phyloP scores from a whole-genome alignment of 37 sponge, comb jelly and placozoan genomes.

The Agelas oroides region DNA sequence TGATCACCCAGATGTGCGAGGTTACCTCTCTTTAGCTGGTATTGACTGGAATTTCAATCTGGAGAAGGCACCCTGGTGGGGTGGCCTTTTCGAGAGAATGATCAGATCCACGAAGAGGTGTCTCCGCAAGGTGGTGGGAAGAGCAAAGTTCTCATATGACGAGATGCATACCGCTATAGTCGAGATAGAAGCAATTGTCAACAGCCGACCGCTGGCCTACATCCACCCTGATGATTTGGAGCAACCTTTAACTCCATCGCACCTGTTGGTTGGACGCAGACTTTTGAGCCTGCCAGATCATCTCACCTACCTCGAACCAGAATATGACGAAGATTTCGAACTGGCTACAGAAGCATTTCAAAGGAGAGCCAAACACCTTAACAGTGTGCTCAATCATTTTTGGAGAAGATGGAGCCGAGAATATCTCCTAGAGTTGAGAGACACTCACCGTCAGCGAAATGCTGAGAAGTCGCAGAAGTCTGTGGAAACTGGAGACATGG shows the following conservation, averaged over 20 bases:
- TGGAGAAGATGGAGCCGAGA: slow-evolving; percentile 53
- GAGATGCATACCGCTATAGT: slow-evolving; percentile 53
- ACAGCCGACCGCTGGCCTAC: slow-evolving; percentile 47
- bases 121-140: slow-evolving; percentile 48
- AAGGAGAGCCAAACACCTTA: slow-evolving; percentile 50
- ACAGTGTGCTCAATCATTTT: slow-evolving; percentile 48
- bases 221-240: slow-evolving; percentile 33
- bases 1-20: slow-evolving; percentile 9
- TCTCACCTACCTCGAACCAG: slow-evolving; percentile 21
- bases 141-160: slow-evolving; percentile 48
- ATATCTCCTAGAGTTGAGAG: slow-evolving; percentile 50
- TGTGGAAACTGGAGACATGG: slow-evolving; percentile 9
- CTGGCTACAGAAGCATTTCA: slow-evolving; percentile 13
- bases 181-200: slow-evolving; percentile 43
- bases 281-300: slow-evolving; percentile 55
- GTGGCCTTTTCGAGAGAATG: slow-evolving; percentile 59
- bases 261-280: slow-evolving; percentile 51
- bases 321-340: slow-evolving; percentile 44
- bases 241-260: slow-evolving; percentile 50
- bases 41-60: slow-evolving; percentile 63
- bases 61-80: slow-evolving; percentile 64
- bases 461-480: background rate
- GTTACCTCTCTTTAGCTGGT: slow-evolving; percentile 9
- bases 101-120: slow-evolving; percentile 45
- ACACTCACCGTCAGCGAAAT: slow-evolving; percentile 12